Percentiles rank a stretch among this genome's conserved stretches.
These are phyloP conservation scores for Eriocheir sinensis DNA, from an alignment of 1,140 invertebrate species.

Conservation along the genomic window DNA sequence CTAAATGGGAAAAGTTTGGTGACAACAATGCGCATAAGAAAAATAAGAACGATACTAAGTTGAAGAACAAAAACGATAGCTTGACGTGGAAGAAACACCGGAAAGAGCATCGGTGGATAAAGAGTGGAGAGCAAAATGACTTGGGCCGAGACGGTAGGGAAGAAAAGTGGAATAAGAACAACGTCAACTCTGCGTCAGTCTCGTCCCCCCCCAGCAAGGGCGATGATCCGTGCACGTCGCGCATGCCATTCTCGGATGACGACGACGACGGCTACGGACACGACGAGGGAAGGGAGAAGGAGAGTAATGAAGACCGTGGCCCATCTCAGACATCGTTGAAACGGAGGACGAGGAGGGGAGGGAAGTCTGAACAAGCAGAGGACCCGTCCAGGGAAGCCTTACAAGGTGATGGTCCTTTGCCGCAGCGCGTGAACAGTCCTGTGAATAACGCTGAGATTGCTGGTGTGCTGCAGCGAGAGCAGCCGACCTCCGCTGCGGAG, in stretches of 20 bases:
- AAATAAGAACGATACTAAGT: not conserved
- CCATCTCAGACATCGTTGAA: slow-evolving; percentile 72
- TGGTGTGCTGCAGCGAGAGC: not conserved
- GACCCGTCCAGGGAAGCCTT: not conserved
- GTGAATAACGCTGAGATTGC: not conserved
- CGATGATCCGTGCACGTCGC: slow-evolving; percentile 52
- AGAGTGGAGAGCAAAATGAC: not conserved
- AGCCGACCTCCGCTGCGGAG: not conserved
- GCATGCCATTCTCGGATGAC: slow-evolving; percentile 55
- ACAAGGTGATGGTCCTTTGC: too few species aligned
- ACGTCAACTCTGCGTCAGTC: not conserved
- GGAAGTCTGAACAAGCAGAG: not conserved
- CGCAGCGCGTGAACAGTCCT: not conserved
- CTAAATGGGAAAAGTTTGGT: slow-evolving; percentile 50
- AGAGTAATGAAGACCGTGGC: slow-evolving; percentile 57
- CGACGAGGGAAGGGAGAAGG: slow-evolving; percentile 27
- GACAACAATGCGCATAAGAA: not conserved
- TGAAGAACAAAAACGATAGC: not conserved
- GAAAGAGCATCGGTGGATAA: not conserved
- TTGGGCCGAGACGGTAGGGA: not conserved
- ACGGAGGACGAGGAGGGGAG: slow-evolving; percentile 72
- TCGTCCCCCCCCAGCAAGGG: not conserved
- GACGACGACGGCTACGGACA: slow-evolving; percentile 50
- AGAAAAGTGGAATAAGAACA: slow-evolving; percentile 51
- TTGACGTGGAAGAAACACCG: slow-evolving; percentile 40